phyloP scores from a whole-genome alignment of 2,113 vertebrate species.

The Nothocercus julius region DNA sequence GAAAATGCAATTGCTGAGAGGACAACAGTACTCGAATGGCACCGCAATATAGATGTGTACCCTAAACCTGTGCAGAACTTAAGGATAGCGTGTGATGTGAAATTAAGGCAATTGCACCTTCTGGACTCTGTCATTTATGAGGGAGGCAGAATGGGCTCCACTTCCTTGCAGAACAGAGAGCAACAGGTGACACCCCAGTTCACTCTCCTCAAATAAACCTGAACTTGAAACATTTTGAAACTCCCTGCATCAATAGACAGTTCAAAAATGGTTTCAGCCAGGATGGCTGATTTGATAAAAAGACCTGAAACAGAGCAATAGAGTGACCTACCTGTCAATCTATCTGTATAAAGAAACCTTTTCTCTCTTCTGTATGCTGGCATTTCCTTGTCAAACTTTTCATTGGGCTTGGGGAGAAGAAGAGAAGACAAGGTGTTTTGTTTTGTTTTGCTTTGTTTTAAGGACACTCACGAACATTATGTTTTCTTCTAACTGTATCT shows the following conservation, averaged over 20 bases:
- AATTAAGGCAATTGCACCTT: not conserved
- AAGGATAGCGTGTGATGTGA: not conserved
- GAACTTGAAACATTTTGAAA: not conserved
- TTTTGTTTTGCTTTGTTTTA: not conserved
- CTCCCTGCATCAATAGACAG: not conserved
- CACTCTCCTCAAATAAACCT: not conserved
- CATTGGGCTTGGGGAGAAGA: not conserved
- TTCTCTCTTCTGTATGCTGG: not conserved
- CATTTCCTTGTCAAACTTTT: not conserved
- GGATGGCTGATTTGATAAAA: constrained; percentile 6
- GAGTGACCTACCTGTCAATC: not conserved
- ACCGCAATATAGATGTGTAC: not conserved
- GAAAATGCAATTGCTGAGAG: not conserved
- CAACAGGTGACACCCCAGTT: not conserved
- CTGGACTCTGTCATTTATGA: not conserved
- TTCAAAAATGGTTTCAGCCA: constrained; percentile 17
- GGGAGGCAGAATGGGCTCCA: not conserved
- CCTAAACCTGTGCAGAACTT: not conserved
- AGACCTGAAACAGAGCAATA: not conserved
- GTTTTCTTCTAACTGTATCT: not conserved
- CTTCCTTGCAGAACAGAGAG: not conserved
- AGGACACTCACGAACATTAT: not conserved
- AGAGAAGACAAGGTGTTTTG: not conserved
- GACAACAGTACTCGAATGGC: not conserved
- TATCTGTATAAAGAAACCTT: not conserved